These are phyloP conservation scores for Sceliomorpha sp. DNA, from an alignment of 2,888 invertebrate species.

Conservation along the genomic window DNA sequence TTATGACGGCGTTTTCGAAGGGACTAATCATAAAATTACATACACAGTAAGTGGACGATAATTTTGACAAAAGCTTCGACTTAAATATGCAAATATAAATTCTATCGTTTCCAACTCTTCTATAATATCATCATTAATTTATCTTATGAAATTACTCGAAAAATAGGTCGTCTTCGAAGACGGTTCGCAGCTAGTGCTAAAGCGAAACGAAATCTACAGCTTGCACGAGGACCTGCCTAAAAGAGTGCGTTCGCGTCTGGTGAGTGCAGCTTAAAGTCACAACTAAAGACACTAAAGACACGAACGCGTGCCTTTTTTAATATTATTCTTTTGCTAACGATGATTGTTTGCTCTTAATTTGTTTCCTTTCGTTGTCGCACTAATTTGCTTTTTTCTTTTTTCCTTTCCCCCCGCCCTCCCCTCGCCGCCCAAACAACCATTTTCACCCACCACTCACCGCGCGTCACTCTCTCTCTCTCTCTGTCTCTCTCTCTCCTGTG, in stretches of 20 bases:
- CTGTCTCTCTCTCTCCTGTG: constrained; percentile 61
- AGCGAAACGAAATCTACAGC: constrained; percentile 82
- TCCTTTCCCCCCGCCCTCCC: too few relatives aligned
- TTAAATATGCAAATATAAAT: too few relatives aligned
- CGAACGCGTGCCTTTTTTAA: constrained; percentile 8
- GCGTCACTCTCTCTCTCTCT: constrained; percentile 39
- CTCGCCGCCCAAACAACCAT: too few relatives aligned
- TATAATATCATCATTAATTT: too few relatives aligned
- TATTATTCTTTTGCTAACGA: constrained; percentile 5
- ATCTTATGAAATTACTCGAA: too few relatives aligned
- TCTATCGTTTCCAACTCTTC: too few relatives aligned
- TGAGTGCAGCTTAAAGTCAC: constrained; percentile 75
- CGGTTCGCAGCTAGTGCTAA: constrained; percentile 79
- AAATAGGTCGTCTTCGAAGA: constrained; percentile 82
- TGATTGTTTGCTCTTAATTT: too few relatives aligned
- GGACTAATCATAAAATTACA: constrained; percentile 76
- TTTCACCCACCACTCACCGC: too few relatives aligned
- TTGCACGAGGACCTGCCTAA: constrained; percentile 83
- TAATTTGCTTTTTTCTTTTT: constrained; percentile 42
- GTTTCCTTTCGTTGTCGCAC: too few relatives aligned
- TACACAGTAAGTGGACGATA: constrained; percentile 73
- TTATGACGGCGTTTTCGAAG: constrained; percentile 81
- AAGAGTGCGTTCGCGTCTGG: constrained; percentile 81
- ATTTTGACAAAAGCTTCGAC: too few relatives aligned
- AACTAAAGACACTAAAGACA: constrained; percentile 1